Evolutionary conservation across 1,140 invertebrate genomes (phyloP).

Genomic region (Galleria mellonella): DNA sequence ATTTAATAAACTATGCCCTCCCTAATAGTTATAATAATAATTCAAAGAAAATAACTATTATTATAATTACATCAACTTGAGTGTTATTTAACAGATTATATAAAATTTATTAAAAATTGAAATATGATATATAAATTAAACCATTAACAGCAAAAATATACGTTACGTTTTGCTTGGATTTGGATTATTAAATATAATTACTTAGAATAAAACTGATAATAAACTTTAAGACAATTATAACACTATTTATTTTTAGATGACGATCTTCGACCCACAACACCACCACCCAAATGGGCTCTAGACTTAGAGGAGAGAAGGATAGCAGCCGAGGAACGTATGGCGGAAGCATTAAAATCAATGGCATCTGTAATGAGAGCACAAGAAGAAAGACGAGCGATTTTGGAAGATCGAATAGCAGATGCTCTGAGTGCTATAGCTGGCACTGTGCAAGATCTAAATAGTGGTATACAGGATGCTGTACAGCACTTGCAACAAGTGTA

Average conservation of each 20-base stretch:
- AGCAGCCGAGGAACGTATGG: constrained; percentile 50
- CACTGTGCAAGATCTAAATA: constrained; percentile 47
- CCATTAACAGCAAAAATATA: too few species aligned
- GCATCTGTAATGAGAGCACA: constrained; percentile 37
- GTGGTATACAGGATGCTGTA: constrained; percentile 40
- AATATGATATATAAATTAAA: too few species aligned
- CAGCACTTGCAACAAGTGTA: constrained; percentile 30
- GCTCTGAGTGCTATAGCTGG: constrained; percentile 46
- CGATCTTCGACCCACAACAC: constrained; percentile 16
- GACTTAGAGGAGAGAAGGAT: constrained; percentile 56
- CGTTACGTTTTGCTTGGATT: too few species aligned
- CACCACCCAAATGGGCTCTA: constrained; percentile 57
- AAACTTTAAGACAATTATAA: background rate
- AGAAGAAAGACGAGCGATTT: constrained; percentile 35
- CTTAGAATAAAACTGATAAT: background rate
- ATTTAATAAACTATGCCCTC: too few species aligned
- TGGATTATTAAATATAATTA: too few species aligned
- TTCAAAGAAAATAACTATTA: too few species aligned
- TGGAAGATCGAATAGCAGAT: constrained; percentile 45
- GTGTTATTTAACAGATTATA: too few species aligned
- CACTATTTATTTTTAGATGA: constrained; percentile 24
- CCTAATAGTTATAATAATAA: too few species aligned
- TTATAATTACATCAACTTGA: too few species aligned
- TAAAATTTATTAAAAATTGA: too few species aligned
- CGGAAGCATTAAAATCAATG: constrained; percentile 46